These are phyloP conservation scores for Tapirus indicus DNA, from an alignment of 2,797 vertebrate species.

Conservation along the genomic window DNA sequence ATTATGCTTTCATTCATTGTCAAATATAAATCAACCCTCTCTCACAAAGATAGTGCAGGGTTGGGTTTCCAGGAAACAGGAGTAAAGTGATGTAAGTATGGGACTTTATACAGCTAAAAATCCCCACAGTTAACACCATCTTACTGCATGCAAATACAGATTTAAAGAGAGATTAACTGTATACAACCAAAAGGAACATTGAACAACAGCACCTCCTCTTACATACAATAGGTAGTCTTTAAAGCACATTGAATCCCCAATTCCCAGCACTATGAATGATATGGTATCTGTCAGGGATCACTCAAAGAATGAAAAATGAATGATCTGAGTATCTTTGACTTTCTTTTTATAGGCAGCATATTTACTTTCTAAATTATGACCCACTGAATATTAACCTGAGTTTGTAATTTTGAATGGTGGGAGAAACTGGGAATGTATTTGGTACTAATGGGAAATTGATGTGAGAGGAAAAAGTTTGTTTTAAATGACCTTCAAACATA, in stretches of 20 bases:
- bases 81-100: constrained; percentile 7
- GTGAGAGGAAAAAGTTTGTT: background rate
- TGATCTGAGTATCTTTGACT: constrained; percentile 10
- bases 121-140: background rate
- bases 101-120: background rate
- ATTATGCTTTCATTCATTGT: constrained; percentile 34
- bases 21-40: constrained; percentile 17
- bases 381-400: constrained; percentile 45
- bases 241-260: constrained; percentile 14
- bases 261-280: constrained; percentile 10
- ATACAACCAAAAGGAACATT: constrained; percentile 1
- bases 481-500: constrained; percentile 39
- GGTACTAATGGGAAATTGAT: constrained; percentile 24
- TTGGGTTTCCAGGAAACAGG: background rate
- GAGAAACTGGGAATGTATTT: constrained; percentile 30
- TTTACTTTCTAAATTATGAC: constrained; percentile 47
- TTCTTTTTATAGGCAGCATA: constrained; percentile 1
- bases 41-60: background rate
- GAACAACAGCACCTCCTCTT: background rate
- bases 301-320: constrained; percentile 55
- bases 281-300: background rate
- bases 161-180: constrained; percentile 34
- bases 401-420: constrained; percentile 33
- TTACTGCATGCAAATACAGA: background rate
- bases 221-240: background rate